These are phyloP conservation scores for Merops nubicus DNA, from an alignment of 2,113 vertebrate genomes.

Conservation along the genomic window DNA sequence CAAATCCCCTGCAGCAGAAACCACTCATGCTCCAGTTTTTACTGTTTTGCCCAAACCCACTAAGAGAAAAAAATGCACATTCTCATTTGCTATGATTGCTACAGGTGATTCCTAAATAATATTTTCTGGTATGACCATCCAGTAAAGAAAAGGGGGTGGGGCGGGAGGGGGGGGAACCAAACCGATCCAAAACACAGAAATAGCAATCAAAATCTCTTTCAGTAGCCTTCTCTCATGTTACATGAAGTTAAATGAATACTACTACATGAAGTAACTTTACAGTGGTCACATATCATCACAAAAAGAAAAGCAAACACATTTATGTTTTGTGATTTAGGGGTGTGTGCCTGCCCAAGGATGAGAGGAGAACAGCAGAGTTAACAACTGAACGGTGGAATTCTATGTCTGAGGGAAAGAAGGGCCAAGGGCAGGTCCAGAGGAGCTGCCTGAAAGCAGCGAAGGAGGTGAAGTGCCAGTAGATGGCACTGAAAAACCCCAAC, in stretches of 20 bases:
- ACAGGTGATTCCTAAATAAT: background rate
- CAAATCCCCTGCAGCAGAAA: background rate
- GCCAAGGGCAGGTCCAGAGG: rapidly evolving
- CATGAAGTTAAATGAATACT: background rate
- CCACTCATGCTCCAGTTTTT: background rate
- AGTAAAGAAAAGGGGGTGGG: background rate
- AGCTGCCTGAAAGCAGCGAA: background rate
- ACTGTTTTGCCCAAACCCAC: background rate
- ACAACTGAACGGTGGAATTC: rapidly evolving
- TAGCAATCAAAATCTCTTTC: background rate
- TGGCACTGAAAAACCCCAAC: background rate
- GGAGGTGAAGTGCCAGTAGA: background rate
- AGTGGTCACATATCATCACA: background rate
- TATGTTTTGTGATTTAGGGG: background rate
- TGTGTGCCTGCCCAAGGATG: rapidly evolving
- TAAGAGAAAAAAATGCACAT: background rate
- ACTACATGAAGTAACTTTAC: background rate
- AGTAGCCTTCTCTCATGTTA: background rate
- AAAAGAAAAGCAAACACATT: background rate
- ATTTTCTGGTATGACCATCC: background rate
- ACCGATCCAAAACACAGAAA: background rate
- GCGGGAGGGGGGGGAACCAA: no score
- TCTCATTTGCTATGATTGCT: background rate
- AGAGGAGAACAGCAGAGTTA: background rate
- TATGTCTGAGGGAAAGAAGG: rapidly evolving